Evolutionary conservation across 1,140 invertebrate species (phyloP).

Genomic region (Calliopsis andreniformis): DNA sequence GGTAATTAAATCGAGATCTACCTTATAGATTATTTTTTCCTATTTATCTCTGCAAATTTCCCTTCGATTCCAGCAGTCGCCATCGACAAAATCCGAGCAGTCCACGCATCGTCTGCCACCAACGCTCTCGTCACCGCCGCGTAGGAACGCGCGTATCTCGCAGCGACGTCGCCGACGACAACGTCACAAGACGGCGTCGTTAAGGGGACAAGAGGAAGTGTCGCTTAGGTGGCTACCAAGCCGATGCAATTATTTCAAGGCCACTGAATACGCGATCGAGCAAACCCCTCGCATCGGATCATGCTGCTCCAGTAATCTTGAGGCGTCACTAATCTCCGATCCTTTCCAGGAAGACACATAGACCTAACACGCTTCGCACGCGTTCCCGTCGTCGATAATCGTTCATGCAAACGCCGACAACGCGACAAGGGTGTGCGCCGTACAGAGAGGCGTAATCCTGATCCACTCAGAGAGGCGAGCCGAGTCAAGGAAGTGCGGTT

Average conservation of each 20-base stretch:
- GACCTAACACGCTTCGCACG: conserved; percentile 59
- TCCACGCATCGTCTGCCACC: neutral
- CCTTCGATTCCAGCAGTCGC: too few species aligned
- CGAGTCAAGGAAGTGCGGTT: conserved; percentile 52
- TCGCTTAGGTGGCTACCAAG: conserved; percentile 53
- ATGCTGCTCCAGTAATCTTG: conserved; percentile 75
- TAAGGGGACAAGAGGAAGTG: conserved; percentile 60
- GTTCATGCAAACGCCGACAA: conserved; percentile 49
- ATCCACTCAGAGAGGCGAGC: conserved; percentile 44
- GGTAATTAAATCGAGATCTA: too few species aligned
- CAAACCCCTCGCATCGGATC: conserved; percentile 75
- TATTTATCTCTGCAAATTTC: too few species aligned
- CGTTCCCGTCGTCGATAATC: conserved; percentile 58
- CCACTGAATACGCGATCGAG: conserved; percentile 76
- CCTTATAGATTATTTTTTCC: too few species aligned
- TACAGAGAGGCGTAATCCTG: conserved; percentile 55
- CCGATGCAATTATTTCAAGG: conserved; percentile 76
- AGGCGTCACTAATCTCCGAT: conserved; percentile 74
- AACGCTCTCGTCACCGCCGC: neutral
- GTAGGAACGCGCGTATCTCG: conserved; percentile 11
- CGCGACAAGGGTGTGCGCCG: conserved; percentile 39
- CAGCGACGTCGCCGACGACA: conserved; percentile 40
- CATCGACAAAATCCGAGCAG: too few species aligned
- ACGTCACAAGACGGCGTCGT: conserved; percentile 60
- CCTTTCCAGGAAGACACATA: conserved; percentile 64